A percentile compares a stretch with the other conserved stretches of the same genome.
Evolutionary conservation across 2,113 vertebrate genomes (phyloP).

Genomic region (Mustela lutreola): DNA sequence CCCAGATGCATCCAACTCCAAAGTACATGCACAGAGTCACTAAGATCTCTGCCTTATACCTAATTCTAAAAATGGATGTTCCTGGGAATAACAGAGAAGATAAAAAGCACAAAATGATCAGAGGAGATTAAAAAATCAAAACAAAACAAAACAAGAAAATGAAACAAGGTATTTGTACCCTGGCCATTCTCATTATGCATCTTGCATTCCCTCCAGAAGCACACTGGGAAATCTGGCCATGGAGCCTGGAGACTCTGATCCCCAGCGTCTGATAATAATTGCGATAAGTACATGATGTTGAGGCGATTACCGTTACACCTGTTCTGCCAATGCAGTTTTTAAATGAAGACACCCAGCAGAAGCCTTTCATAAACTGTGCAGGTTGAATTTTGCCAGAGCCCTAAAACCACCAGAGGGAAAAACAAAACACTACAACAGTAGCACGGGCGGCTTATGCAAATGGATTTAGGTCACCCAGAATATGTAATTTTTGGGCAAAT

Average conservation of each 20-base stretch:
- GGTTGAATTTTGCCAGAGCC: background rate
- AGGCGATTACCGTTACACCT: background rate
- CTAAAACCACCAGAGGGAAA: background rate
- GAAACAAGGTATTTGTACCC: background rate
- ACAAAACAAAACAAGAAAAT: background rate
- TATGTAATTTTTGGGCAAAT: background rate
- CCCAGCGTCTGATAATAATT: background rate
- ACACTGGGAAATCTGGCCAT: fast-evolving
- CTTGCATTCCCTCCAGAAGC: background rate
- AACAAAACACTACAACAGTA: background rate
- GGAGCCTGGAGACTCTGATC: fast-evolving
- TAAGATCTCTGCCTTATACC: background rate
- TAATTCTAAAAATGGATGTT: background rate
- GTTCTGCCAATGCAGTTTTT: background rate
- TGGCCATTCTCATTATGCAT: background rate
- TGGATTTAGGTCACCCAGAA: background rate
- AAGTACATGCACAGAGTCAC: background rate
- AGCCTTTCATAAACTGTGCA: background rate
- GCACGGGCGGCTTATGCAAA: background rate
- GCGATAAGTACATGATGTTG: fast-evolving
- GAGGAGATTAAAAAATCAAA: background rate
- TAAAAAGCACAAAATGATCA: background rate
- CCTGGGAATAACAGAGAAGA: background rate
- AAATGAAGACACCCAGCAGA: background rate
- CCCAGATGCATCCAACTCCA: background rate